Base-by-base conservation (phyloP, 2,888 invertebrate genomes). In the Drosophila buzzatii region DNA sequence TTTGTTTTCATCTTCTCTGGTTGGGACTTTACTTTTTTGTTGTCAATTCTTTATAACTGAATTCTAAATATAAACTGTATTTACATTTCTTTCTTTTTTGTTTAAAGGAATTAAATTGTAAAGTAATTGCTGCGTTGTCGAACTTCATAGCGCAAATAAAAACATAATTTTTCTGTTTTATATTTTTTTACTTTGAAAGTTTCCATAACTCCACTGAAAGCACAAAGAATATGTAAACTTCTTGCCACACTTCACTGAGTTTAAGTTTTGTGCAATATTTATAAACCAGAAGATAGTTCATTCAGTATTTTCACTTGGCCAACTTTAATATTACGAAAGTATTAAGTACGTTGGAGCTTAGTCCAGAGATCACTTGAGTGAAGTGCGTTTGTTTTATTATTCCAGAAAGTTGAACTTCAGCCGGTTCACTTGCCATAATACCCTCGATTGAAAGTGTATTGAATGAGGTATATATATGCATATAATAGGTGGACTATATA, bases 201-300 rank as follows among this genome's bases (percentile, higher is more conserved):
- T 35, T 35, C 35, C 14, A 0, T 12, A 37, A 5, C 37, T 37
- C 1, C 4, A 14, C 35, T 12, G 12, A 14, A 14, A 12, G 16
- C 2, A 9, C 8, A 8, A 3, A 16, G 16, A 4, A 47, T 16
- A 2, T 47, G 2, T 8, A 27, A 27, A n/a, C n/a, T 27, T 9
- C n/a, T 59, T 68, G 70, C 18, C 60, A 27, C 53, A 59, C 20
- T 58, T 64, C 18, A 41, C 7, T 20, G 8, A 14, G 18, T 35
- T 7, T 12, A 33, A 10, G 8, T 27, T 23, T 23, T 3, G 8
- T 18, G 16, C 14, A 14, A 20, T 8, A 45, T 45, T 45, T 6
- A 44, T 3, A 37, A 37, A 14, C 14, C 5, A 3, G 39, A 27
- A 27, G 27, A 27, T 27, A 27, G 27, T 16, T 35, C 20, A 10